Conservation (phyloP, 2,113 vertebrate species). For the Indicator maculatus region DNA sequence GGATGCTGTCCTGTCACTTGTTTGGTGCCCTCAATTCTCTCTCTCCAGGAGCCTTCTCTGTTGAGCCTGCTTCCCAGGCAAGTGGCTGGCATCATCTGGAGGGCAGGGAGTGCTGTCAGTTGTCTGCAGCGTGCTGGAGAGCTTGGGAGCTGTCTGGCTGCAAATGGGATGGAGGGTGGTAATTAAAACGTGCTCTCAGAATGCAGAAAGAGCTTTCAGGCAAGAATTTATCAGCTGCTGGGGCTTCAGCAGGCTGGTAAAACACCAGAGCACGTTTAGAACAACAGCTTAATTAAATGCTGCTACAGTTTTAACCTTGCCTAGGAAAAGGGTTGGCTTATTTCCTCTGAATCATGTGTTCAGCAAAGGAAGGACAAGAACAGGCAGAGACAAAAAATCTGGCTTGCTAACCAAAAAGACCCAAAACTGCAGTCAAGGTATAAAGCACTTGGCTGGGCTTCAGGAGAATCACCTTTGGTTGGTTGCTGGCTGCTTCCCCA, state of each 20-base stretch:
- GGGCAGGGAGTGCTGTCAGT: not conserved
- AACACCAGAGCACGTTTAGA: slow-evolving; percentile 28
- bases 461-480: not conserved
- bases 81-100: slow-evolving; percentile 18
- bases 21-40: slow-evolving; percentile 33
- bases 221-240: slow-evolving; percentile 14
- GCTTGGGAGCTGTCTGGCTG: slow-evolving; percentile 23
- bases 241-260: slow-evolving; percentile 6
- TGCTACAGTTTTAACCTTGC: not conserved
- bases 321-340: not conserved
- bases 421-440: not conserved
- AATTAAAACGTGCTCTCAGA: slow-evolving; percentile 46
- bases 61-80: not conserved
- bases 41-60: not conserved
- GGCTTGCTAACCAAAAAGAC: not conserved
- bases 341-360: not conserved
- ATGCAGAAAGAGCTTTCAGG: slow-evolving; percentile 3
- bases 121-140: not conserved
- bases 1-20: not conserved
- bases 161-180: slow-evolving; percentile 21
- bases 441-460: not conserved
- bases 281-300: slow-evolving; percentile 55
- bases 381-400: not conserved
- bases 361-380: not conserved
- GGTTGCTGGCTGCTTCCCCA: not conserved